Evolutionary conservation across 2,113 vertebrate genomes (phyloP), one percentile per base, ranked within the genome.

Genomic region (Semnornis frantzii): DNA sequence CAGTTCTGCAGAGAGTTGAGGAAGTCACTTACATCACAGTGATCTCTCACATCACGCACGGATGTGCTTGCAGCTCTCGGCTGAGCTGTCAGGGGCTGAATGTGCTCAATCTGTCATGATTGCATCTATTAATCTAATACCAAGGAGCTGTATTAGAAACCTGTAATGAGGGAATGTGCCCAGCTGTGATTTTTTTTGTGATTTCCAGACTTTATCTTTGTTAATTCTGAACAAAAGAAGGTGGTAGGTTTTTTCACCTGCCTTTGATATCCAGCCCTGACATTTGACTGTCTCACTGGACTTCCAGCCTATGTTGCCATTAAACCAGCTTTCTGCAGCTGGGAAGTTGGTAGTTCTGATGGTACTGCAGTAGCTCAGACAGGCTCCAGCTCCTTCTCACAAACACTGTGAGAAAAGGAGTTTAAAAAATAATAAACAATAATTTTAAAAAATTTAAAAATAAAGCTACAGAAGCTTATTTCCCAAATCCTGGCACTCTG

Each of bases 21-120:
- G 62, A 34, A n/a, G 15, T 55, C 6, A 2, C 46, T 62, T 5
- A 4, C 7, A 30, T 37, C 1, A 0, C 12, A 31, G 20, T 27
- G 63, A 25, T 65, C 70, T 78, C 62, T 88, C 20, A 2, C 12
- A 6, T 68, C 76, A 62, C 2, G 2, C 55, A 15, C 0, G 2
- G 74, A 31, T 28, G 21, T 63, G 81, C 66, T 82, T 4, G 4
- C 44, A 12, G 46, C 62, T 84, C 66, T 72, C 2, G 1, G 52
- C 78, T 59, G 31, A 39, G 42, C 73, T 73, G 14, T 25, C 59
- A 20, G 59, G 16, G 6, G 76, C 58, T 54, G 74, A 23, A 33
- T 68, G 75, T 70, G n/a, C 86, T 76, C 63, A 5, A 23, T n/a
- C 63, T 73, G 21, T 85, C 46, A 1, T 10, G 69, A 9, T 31